Percentiles rank a stretch among this genome's conserved stretches.
phyloP scores from a whole-genome alignment of 2,888 invertebrate genomes.

The Cheilosia vulpina region DNA sequence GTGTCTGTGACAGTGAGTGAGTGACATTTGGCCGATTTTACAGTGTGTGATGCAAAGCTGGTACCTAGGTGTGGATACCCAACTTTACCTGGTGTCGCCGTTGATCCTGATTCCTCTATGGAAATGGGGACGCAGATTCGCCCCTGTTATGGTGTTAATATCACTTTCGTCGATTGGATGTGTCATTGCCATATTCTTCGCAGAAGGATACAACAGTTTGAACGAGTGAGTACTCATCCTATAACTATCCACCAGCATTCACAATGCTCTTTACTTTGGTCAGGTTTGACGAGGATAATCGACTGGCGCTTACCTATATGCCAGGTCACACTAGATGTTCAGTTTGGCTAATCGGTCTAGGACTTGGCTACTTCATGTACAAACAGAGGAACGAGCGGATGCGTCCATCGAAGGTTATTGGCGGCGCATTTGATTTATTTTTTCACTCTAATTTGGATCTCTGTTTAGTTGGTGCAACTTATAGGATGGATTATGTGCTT shows the following conservation, averaged over 20 bases:
- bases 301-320: slow-evolving; percentile 80
- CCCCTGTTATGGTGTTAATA: slow-evolving; percentile 78
- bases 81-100: slow-evolving; percentile 85
- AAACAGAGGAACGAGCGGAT: slow-evolving; percentile 76
- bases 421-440: too few relatives aligned
- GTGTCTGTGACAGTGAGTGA: background rate
- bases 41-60: slow-evolving; percentile 78
- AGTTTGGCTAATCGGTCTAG: slow-evolving; percentile 82
- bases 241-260: slow-evolving; percentile 54
- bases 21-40: background rate
- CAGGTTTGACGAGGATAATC: slow-evolving; percentile 73
- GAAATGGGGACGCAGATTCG: slow-evolving; percentile 81
- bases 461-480: slow-evolving; percentile 77
- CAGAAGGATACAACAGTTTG: slow-evolving; percentile 79
- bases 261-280: background rate
- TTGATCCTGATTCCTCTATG: slow-evolving; percentile 84
- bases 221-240: slow-evolving; percentile 73
- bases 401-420: background rate
- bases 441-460: background rate
- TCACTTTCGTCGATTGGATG: slow-evolving; percentile 79
- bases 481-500: slow-evolving; percentile 80
- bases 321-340: slow-evolving; percentile 82
- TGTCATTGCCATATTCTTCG: slow-evolving; percentile 79
- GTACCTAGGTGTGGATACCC: slow-evolving; percentile 86
- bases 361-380: slow-evolving; percentile 82